Conservation (phyloP, 1,140 invertebrate genomes). For the Platorchestia sp. region DNA sequence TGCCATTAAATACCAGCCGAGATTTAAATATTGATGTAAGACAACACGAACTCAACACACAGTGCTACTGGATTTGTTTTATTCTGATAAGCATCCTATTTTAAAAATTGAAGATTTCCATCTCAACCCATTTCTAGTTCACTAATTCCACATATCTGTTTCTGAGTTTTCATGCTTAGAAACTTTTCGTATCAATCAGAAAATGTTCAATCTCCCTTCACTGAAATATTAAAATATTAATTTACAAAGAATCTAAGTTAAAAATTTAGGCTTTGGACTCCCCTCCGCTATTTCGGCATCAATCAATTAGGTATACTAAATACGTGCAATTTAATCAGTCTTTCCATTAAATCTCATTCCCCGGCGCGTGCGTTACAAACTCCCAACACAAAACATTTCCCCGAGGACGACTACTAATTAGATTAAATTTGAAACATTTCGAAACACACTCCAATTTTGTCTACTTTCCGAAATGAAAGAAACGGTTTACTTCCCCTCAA, state of each 20-base stretch:
- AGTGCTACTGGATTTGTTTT: neutral
- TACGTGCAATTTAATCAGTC: neutral
- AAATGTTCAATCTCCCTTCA: neutral
- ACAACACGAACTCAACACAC: neutral
- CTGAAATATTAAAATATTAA: neutral
- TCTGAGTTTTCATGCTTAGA: no score
- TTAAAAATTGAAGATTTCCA: neutral
- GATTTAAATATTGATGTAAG: neutral
- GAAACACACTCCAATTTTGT: neutral
- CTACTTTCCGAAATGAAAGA: no score
- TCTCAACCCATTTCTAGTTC: neutral
- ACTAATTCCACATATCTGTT: neutral
- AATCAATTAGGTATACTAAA: neutral
- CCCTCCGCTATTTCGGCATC: neutral
- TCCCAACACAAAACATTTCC: neutral
- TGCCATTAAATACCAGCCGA: constrained; percentile 6
- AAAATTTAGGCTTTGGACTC: neutral
- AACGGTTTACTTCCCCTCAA: no score
- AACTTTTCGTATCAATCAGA: neutral
- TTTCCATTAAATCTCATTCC: neutral
- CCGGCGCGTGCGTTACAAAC: neutral
- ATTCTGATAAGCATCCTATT: neutral
- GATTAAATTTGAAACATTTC: neutral
- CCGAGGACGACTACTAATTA: neutral
- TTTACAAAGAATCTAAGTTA: neutral